Evolutionary conservation across 2,113 vertebrate genomes (phyloP).

Genomic region (Fregetta grallaria): DNA sequence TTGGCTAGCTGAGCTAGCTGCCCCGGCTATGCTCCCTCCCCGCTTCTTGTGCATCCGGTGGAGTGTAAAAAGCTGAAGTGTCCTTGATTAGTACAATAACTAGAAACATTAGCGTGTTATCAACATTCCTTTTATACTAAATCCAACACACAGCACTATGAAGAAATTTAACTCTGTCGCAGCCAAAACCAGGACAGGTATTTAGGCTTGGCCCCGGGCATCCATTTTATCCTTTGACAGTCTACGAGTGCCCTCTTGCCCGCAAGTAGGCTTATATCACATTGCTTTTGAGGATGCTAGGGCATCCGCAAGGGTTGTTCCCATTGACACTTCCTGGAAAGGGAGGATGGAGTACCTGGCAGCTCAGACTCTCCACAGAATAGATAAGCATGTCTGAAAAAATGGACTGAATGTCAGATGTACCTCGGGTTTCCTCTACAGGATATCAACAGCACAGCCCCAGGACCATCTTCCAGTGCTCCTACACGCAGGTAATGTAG

Average conservation of each 20-base stretch:
- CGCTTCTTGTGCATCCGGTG: no score
- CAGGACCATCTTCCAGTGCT: neutral
- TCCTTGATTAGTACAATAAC: no score
- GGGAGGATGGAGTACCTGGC: neutral
- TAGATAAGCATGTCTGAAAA: neutral
- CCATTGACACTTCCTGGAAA: neutral
- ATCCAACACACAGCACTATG: no score
- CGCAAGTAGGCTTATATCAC: neutral
- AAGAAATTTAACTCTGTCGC: no score
- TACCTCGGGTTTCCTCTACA: neutral
- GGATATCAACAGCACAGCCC: neutral
- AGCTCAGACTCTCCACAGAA: neutral
- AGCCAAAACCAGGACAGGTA: no score
- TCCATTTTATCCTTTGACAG: neutral
- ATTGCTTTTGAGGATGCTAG: neutral
- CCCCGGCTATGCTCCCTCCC: no score
- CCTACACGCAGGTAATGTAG: neutral
- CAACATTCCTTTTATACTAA: no score
- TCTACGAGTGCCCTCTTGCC: neutral
- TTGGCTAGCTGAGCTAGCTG: no score
- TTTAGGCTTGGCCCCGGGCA: neutral
- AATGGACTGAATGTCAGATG: neutral
- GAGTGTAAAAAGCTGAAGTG: no score
- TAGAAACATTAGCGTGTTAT: no score
- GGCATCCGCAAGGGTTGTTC: neutral